Conservation (phyloP, 2,797 vertebrate species). For the Clamator glandarius region DNA sequence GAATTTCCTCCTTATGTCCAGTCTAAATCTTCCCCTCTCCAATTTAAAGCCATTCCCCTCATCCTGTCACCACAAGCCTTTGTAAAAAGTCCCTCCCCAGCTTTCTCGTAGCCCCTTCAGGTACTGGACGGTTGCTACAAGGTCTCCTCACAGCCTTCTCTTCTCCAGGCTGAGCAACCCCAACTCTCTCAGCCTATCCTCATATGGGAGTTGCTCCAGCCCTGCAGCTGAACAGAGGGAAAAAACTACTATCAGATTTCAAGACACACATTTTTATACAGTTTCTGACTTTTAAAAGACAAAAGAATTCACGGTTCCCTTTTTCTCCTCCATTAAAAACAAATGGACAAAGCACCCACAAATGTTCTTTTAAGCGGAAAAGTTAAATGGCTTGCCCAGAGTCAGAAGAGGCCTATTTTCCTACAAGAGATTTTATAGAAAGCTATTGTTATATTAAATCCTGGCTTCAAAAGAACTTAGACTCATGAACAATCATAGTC, state of each 20-base stretch:
- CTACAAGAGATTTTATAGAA: not conserved
- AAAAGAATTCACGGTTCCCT: not conserved
- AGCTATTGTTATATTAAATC: not conserved
- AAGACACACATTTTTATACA: accelerated
- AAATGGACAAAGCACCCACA: not conserved
- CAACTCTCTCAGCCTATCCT: too few species aligned
- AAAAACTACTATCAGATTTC: not conserved
- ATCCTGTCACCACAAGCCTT: too few species aligned
- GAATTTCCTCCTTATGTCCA: too few species aligned
- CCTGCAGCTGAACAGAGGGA: not conserved
- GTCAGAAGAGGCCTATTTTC: not conserved
- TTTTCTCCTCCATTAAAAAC: not conserved
- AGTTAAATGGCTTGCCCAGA: not conserved
- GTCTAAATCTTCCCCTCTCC: too few species aligned
- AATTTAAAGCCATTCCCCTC: too few species aligned
- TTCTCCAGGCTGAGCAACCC: too few species aligned
- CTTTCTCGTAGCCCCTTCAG: too few species aligned
- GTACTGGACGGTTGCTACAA: too few species aligned
- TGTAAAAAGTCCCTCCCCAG: too few species aligned
- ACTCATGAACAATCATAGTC: not conserved
- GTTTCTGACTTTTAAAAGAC: not conserved
- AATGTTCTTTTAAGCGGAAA: not conserved
- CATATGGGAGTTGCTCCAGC: too few species aligned
- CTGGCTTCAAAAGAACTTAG: not conserved
- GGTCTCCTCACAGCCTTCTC: too few species aligned